Evolutionary conservation across 2,888 invertebrate genomes (phyloP).

Genomic region (Nipponacmea schrenckii): DNA sequence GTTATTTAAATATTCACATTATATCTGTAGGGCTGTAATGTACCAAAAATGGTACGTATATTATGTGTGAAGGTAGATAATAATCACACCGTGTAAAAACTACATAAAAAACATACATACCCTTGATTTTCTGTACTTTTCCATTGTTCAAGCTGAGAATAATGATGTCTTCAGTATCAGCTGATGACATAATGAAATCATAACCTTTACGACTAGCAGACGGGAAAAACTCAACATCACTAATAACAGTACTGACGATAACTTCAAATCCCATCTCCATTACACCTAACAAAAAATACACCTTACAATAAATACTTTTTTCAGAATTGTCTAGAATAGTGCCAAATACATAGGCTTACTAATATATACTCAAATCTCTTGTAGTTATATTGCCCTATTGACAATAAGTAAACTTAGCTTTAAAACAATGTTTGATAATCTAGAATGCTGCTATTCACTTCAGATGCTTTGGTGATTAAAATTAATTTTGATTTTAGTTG

Average conservation of each 20-base stretch:
- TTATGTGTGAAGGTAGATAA: no score
- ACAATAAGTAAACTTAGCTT: no score
- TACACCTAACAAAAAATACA: constrained; percentile 66
- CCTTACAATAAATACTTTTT: neutral
- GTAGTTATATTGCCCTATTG: no score
- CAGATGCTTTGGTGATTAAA: no score
- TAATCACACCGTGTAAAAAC: no score
- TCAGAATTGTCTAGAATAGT: neutral
- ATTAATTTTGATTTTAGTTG: no score
- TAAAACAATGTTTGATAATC: no score
- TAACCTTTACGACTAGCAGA: constrained; percentile 79
- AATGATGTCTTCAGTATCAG: constrained; percentile 79
- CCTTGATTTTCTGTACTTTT: constrained; percentile 82
- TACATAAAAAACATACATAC: constrained; percentile 70
- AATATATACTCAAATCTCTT: no score
- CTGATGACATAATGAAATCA: constrained; percentile 79
- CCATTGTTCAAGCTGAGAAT: constrained; percentile 75
- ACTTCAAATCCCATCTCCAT: constrained; percentile 79
- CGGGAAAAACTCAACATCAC: constrained; percentile 79
- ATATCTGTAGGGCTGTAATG: no score
- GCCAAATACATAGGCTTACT: neutral
- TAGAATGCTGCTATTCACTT: no score
- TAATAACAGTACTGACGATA: constrained; percentile 79
- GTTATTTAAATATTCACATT: no score
- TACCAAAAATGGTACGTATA: no score